A percentile compares a stretch with the other conserved stretches of the same genome.
Conservation (phyloP, 2,797 vertebrate species). For the Picus viridis region DNA sequence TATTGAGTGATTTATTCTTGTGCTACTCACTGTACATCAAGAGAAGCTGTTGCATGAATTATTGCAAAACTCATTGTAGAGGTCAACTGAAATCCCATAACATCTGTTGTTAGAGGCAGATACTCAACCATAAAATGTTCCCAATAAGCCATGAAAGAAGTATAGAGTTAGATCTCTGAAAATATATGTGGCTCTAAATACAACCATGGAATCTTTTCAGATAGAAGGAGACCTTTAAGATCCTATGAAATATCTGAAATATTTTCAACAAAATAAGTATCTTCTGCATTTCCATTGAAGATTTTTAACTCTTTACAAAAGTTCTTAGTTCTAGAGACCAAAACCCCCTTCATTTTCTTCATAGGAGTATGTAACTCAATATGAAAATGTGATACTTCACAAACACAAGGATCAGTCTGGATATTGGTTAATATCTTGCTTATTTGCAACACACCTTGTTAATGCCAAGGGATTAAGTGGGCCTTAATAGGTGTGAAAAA, state of each 20-base stretch:
- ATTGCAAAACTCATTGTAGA: neutral
- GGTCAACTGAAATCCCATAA: neutral
- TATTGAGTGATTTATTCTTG: neutral
- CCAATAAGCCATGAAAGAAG: neutral
- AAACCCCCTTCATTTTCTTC: neutral
- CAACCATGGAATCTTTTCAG: too few species aligned
- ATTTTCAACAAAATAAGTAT: neutral
- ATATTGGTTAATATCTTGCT: neutral
- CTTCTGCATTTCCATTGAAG: neutral
- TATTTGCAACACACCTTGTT: neutral
- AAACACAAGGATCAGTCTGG: neutral
- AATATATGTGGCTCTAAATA: neutral
- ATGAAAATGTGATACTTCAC: neutral
- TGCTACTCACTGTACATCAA: neutral
- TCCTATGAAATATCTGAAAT: neutral
- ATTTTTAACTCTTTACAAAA: neutral
- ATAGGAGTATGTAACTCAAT: neutral
- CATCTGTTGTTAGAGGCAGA: neutral
- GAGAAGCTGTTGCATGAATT: slow-evolving; percentile 3
- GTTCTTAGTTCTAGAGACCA: neutral
- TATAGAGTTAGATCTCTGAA: neutral
- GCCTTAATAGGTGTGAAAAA: slow-evolving; percentile 21
- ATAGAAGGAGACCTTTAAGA: too few species aligned
- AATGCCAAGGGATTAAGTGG: neutral
- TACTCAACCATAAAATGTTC: neutral